Conservation (phyloP, 2,113 vertebrate species). For the Seriola quinqueradiata region DNA sequence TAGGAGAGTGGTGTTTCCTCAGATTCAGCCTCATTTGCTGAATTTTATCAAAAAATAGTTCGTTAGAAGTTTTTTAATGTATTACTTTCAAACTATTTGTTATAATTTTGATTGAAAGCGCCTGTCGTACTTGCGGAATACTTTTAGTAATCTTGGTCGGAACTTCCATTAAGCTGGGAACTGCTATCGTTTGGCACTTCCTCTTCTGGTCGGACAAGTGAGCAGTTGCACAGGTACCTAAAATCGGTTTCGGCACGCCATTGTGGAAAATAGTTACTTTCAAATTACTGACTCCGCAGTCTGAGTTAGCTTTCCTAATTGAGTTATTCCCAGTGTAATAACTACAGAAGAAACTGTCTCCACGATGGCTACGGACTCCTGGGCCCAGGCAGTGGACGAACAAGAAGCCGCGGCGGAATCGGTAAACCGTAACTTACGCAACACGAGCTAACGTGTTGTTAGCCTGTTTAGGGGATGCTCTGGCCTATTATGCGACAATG, state of each 20-base stretch:
- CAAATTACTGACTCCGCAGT: slow-evolving; percentile 1
- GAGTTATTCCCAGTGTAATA: background rate
- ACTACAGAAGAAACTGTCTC: slow-evolving; percentile 12
- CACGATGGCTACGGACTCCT: slow-evolving; percentile 93
- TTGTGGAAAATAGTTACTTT: slow-evolving; percentile 74
- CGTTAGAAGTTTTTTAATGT: background rate
- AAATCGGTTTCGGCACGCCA: slow-evolving; percentile 72
- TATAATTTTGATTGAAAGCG: too few relatives aligned
- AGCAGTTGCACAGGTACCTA: slow-evolving; percentile 43
- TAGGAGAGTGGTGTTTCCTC: background rate
- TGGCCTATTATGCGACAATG: slow-evolving; percentile 33
- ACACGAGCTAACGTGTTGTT: slow-evolving; percentile 61
- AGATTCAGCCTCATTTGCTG: background rate
- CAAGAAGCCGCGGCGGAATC: slow-evolving; percentile 95
- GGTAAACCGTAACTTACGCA: slow-evolving; percentile 83
- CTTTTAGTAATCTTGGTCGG: background rate
- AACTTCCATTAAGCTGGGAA: slow-evolving; percentile 56
- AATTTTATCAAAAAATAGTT: background rate
- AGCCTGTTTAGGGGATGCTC: slow-evolving; percentile 32
- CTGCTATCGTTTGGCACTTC: background rate
- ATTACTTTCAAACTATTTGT: background rate
- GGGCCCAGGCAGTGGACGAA: slow-evolving; percentile 94
- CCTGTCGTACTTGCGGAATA: background rate
- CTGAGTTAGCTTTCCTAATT: background rate
- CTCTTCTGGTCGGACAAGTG: slow-evolving; percentile 47